Evolutionary conservation across 1,140 invertebrate species (phyloP).

Genomic region (Riptortus pedestris): DNA sequence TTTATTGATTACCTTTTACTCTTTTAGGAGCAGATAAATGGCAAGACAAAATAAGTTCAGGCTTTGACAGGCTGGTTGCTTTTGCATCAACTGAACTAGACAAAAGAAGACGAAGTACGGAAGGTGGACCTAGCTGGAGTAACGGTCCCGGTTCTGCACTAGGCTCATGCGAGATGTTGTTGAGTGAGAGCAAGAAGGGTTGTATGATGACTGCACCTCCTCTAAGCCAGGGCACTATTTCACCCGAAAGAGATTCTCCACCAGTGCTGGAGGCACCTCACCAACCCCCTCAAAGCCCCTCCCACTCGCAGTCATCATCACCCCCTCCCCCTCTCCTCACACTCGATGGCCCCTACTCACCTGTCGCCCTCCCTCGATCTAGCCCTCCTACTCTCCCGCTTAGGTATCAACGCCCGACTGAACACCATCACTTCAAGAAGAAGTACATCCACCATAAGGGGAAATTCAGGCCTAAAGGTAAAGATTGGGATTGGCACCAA

Average conservation of each 20-base stretch:
- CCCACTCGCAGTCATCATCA: slow-evolving; percentile 48
- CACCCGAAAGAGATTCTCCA: slow-evolving; percentile 39
- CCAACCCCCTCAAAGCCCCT: slow-evolving; percentile 55
- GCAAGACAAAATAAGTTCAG: slow-evolving; percentile 75
- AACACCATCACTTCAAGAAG: slow-evolving; percentile 63
- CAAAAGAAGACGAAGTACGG: slow-evolving; percentile 63
- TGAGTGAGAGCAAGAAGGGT: slow-evolving; percentile 21
- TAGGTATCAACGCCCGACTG: slow-evolving; percentile 47
- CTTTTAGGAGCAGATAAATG: slow-evolving; percentile 48
- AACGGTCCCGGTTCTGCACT: slow-evolving; percentile 68
- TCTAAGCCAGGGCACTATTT: slow-evolving; percentile 34
- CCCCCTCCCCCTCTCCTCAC: slow-evolving; percentile 34
- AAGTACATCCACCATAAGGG: slow-evolving; percentile 55
- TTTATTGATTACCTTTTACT: no score
- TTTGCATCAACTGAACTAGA: slow-evolving; percentile 76
- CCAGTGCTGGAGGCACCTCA: slow-evolving; percentile 38
- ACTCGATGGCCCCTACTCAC: slow-evolving; percentile 37
- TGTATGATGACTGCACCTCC: slow-evolving; percentile 26
- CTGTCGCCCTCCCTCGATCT: slow-evolving; percentile 35
- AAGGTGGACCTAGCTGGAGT: slow-evolving; percentile 50
- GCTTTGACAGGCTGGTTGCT: slow-evolving; percentile 75
- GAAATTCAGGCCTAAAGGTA: slow-evolving; percentile 61
- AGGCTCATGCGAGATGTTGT: slow-evolving; percentile 51
- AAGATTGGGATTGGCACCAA: slow-evolving; percentile 59
- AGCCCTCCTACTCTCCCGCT: slow-evolving; percentile 39